A percentile compares a stretch with the other conserved stretches of the same genome.
phyloP scores from a whole-genome alignment of 2,888 invertebrate genomes.

The Leucophenga montana region DNA sequence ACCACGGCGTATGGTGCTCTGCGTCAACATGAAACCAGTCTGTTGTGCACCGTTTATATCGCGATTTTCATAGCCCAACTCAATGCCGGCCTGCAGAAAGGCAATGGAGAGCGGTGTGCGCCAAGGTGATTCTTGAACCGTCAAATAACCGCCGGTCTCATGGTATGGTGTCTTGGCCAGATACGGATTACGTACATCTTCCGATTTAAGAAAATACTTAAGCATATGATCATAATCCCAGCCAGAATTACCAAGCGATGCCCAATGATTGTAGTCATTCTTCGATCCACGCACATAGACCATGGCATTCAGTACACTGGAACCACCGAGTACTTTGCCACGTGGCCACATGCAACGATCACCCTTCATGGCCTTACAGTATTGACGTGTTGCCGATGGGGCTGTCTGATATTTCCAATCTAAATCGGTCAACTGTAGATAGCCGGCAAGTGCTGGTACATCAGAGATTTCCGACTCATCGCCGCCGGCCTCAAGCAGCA shows the following conservation, averaged over 20 bases:
- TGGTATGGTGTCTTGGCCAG: slow-evolving; percentile 84
- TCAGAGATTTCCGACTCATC: slow-evolving; percentile 93
- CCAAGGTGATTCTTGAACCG: slow-evolving; percentile 90
- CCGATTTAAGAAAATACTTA: slow-evolving; percentile 89
- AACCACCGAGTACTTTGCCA: slow-evolving; percentile 92
- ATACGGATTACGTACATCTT: slow-evolving; percentile 90
- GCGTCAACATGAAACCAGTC: slow-evolving; percentile 90
- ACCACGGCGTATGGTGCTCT: slow-evolving; percentile 88
- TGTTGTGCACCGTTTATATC: slow-evolving; percentile 89
- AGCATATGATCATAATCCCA: slow-evolving; percentile 89
- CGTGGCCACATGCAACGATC: slow-evolving; percentile 93
- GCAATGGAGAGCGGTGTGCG: slow-evolving; percentile 86
- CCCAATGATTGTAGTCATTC: slow-evolving; percentile 91
- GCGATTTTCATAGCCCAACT: slow-evolving; percentile 86
- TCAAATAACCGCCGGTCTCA: slow-evolving; percentile 84
- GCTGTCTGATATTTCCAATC: slow-evolving; percentile 95
- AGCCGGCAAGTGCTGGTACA: slow-evolving; percentile 88
- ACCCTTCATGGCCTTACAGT: slow-evolving; percentile 90
- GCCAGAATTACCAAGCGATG: slow-evolving; percentile 85
- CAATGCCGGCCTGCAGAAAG: slow-evolving; percentile 86
- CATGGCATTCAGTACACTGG: slow-evolving; percentile 92
- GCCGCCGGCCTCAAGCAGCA: slow-evolving; percentile 89
- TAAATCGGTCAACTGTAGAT: slow-evolving; percentile 87
- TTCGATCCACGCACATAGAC: slow-evolving; percentile 91
- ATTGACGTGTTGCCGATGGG: slow-evolving; percentile 83